These are phyloP conservation scores for Sebastiscus albofasciatus DNA, from an alignment of 2,797 vertebrate species.

Conservation along the genomic window DNA sequence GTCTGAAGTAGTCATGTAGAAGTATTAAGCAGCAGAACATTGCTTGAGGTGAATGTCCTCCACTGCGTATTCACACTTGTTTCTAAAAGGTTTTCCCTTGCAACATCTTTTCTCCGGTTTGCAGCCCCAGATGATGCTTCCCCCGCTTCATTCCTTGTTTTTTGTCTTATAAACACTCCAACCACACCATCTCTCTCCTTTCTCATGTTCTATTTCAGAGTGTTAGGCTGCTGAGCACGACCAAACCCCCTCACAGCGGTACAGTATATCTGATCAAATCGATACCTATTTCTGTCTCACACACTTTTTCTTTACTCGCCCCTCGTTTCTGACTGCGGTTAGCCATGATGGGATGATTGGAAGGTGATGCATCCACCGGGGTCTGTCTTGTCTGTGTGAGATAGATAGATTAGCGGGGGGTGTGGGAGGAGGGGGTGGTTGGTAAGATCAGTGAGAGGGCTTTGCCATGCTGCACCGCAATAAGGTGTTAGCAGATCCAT, in stretches of 20 bases:
- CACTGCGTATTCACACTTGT: neutral
- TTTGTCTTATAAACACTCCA: slow-evolving; percentile 50
- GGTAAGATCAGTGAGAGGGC: slow-evolving; percentile 44
- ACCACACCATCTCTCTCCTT: slow-evolving; percentile 37
- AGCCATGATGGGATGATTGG: slow-evolving; percentile 71
- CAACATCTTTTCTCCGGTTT: neutral
- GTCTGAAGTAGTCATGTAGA: neutral
- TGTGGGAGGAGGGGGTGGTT: neutral
- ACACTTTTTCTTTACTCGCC: slow-evolving; percentile 46
- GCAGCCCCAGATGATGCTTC: neutral
- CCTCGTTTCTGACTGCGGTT: slow-evolving; percentile 53
- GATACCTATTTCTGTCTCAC: slow-evolving; percentile 62
- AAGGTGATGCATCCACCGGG: slow-evolving; percentile 58
- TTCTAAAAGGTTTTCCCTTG: neutral
- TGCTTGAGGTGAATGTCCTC: neutral
- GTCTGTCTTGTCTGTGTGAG: slow-evolving; percentile 54
- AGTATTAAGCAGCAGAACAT: neutral
- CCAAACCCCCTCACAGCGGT: slow-evolving; percentile 50
- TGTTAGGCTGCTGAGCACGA: slow-evolving; percentile 59
- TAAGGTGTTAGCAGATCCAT: slow-evolving; percentile 67
- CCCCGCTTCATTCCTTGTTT: slow-evolving; percentile 15
- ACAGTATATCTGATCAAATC: slow-evolving; percentile 69
- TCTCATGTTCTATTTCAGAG: slow-evolving; percentile 46
- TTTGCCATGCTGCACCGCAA: slow-evolving; percentile 49
- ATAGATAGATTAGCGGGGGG: slow-evolving; percentile 62